These are phyloP conservation scores for Metopolophium dirhodum DNA, from an alignment of 1,140 invertebrate genomes.

Conservation along the genomic window DNA sequence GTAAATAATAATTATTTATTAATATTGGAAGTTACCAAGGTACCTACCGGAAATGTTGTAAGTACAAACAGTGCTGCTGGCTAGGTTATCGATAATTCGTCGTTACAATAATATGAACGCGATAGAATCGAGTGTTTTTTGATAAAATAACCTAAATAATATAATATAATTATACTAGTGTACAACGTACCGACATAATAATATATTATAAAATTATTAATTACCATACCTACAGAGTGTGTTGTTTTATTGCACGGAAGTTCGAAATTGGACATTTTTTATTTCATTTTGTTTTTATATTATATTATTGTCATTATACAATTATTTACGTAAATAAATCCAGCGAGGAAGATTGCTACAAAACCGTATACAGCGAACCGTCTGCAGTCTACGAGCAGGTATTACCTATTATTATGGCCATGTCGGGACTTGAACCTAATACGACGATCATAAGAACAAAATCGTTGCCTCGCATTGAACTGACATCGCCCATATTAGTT, in stretches of 20 bases:
- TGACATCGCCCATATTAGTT: neutral
- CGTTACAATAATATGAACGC: too few species aligned
- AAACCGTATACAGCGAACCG: neutral
- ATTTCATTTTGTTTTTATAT: neutral
- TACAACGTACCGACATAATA: too few species aligned
- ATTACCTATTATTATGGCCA: neutral
- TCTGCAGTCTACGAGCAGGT: neutral
- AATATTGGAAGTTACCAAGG: too few species aligned
- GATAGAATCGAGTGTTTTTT: too few species aligned
- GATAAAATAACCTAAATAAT: too few species aligned
- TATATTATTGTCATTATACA: neutral
- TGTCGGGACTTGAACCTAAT: neutral
- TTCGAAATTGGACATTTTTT: neutral
- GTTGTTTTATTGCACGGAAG: neutral
- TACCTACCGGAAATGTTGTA: too few species aligned
- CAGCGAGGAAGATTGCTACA: neutral
- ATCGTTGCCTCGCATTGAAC: neutral
- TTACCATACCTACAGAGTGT: neutral
- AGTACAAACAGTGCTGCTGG: too few species aligned
- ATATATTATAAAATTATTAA: neutral
- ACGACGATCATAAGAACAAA: neutral
- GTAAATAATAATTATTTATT: too few species aligned
- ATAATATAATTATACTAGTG: too few species aligned
- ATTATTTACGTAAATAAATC: neutral
- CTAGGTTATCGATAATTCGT: too few species aligned